These are phyloP conservation scores for Oscheius sp. DNA, from an alignment of 2,888 invertebrate genomes.

Conservation along the genomic window DNA sequence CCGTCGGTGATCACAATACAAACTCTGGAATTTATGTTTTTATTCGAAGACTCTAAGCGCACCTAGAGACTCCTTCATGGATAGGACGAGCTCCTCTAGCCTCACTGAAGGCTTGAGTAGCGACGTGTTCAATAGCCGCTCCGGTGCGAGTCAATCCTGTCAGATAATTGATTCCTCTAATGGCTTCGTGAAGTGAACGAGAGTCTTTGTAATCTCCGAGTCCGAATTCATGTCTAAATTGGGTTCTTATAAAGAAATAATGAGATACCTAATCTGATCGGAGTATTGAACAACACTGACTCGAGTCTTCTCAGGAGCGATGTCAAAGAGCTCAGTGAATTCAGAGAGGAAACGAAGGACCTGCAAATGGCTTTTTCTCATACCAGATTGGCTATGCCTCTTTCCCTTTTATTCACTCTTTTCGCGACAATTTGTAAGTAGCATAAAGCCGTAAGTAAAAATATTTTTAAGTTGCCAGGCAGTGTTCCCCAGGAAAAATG, in stretches of 20 bases:
- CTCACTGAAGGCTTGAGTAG: slow-evolving; percentile 59
- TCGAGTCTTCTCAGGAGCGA: slow-evolving; percentile 60
- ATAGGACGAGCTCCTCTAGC: slow-evolving; percentile 58
- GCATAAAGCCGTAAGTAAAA: too few species aligned
- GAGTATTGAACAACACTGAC: slow-evolving; percentile 66
- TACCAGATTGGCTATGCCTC: too few species aligned
- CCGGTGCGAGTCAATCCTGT: slow-evolving; percentile 66
- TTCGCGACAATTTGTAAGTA: too few species aligned
- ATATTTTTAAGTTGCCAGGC: too few species aligned
- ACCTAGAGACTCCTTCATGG: slow-evolving; percentile 42
- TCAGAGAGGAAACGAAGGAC: slow-evolving; percentile 63
- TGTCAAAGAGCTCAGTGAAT: slow-evolving; percentile 68
- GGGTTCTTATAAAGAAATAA: not conserved
- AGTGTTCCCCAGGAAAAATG: too few species aligned
- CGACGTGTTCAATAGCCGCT: slow-evolving; percentile 66
- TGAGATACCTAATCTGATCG: slow-evolving; percentile 59
- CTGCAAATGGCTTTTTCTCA: too few species aligned
- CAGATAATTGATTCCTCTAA: slow-evolving; percentile 52
- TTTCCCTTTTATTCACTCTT: too few species aligned
- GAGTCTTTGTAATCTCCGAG: slow-evolving; percentile 52
- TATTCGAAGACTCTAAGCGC: not conserved
- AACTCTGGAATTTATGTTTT: slow-evolving; percentile 55
- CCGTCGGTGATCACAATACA: slow-evolving; percentile 72
- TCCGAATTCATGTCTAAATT: slow-evolving; percentile 61
- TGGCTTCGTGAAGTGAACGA: slow-evolving; percentile 44